Conservation (phyloP, 1,140 invertebrate species). For the Pteromalus puparum region DNA sequence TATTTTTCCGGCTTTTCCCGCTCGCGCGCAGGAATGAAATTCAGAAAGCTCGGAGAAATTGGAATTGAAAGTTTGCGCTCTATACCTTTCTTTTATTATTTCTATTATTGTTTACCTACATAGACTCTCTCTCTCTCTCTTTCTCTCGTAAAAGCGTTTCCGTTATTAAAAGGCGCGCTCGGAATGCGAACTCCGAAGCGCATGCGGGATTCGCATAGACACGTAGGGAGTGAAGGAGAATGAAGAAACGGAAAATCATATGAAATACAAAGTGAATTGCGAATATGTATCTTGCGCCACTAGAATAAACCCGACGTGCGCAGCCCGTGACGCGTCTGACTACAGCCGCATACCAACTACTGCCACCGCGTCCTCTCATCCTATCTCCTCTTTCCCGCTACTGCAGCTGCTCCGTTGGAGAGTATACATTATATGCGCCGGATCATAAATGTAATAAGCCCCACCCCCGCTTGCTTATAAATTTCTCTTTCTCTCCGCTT, state of each 20-base stretch:
- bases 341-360: neutral
- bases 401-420: neutral
- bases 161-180: constrained; percentile 31
- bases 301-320: neutral
- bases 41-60: constrained; percentile 36
- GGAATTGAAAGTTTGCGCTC: constrained; percentile 1
- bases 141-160: neutral
- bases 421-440: constrained; percentile 1
- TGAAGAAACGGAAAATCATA: neutral
- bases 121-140: neutral
- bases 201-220: neutral
- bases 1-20: neutral
- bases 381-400: neutral
- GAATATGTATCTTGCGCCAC: neutral
- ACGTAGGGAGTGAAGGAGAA: neutral
- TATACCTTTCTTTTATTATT: neutral
- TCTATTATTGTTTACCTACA: neutral
- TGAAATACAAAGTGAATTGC: constrained; percentile 33
- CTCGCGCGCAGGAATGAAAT: constrained; percentile 34
- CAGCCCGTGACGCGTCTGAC: neutral
- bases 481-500: neutral
- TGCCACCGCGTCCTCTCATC: neutral
- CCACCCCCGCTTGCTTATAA: neutral
- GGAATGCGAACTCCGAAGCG: neutral
- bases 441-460: constrained; percentile 29